Percentiles rank a stretch among this genome's conserved stretches.
phyloP scores from a whole-genome alignment of 2,797 vertebrate species.

The Gadopsis marmoratus region DNA sequence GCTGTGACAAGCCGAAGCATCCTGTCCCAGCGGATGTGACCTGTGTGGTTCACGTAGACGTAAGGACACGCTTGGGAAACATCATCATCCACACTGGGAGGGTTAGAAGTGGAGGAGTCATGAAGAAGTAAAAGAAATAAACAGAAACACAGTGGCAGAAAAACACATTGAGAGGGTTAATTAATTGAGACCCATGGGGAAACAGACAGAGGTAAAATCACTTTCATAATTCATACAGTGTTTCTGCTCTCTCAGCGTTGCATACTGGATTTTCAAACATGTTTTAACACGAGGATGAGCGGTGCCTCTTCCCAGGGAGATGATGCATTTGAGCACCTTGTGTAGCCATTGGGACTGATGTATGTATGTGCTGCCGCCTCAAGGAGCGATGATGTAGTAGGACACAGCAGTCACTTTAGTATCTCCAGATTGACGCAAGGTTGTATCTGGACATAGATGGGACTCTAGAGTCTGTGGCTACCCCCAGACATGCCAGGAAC shows the following conservation, averaged over 20 bases:
- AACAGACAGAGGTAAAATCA: not conserved
- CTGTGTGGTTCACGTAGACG: slow-evolving; percentile 88
- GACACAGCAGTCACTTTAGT: not conserved
- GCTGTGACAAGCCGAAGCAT: slow-evolving; percentile 86
- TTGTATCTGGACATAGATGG: slow-evolving; percentile 2
- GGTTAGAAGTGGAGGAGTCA: not conserved
- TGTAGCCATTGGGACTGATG: not conserved
- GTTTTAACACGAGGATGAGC: not conserved
- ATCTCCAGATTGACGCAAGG: not conserved
- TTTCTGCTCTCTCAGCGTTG: not conserved
- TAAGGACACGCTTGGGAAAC: slow-evolving; percentile 87
- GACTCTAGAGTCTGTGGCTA: not conserved
- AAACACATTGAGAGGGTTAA: not conserved
- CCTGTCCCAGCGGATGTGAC: slow-evolving; percentile 86
- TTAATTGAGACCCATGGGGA: not conserved
- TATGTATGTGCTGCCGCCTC: not conserved
- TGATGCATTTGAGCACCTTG: not conserved
- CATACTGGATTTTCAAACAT: not conserved
- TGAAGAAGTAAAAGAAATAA: not conserved
- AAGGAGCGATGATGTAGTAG: not conserved
- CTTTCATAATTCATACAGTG: not conserved
- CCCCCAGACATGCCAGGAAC: not conserved
- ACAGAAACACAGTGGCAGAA: not conserved
- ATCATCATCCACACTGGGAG: slow-evolving; percentile 85
- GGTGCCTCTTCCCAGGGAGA: not conserved